Base-by-base conservation (phyloP, 2,113 vertebrate species). In the Lepus europaeus region DNA sequence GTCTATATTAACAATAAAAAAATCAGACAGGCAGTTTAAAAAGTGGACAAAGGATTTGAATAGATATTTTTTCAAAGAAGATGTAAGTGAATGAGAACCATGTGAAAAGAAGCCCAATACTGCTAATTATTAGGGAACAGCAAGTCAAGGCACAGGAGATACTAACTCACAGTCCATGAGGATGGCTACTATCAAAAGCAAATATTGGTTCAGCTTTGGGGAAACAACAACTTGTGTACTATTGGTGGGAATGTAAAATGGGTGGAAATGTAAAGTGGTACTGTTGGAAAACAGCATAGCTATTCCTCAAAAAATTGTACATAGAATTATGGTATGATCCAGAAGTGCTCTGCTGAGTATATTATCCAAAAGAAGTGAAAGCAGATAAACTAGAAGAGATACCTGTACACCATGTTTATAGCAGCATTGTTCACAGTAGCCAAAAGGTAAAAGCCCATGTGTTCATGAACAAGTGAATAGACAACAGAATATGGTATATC, bases 1-100 rank as follows among this genome's bases (percentile, higher is more conserved):
- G 5, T 82, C 16, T 86, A 0, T 85, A 49, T 85, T 74, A 89
- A 78, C 31, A 88, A 56, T 7, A 76, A 84, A 96, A 88, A 82
- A 63, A 76, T 85, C 31, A 93, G 80, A 20, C 0, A 29, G 3
- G 45, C 2, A 68, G 56, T 31, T n/a, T 77, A 19, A 85, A 89
- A 64, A 66, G 23, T 53, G 20, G 63, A 51, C 59, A 36, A 69
- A 36, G 4, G 13, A 33, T 20, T 64, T 49, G 17, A 51, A 36
- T 78, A 72, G 66, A 84, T 16, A 33, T 69, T 69, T 68, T 14
- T 53, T 33, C 31, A 70, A 36, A 53, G 29, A 45, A 68, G 39
- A 25, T 70, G 61, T 22, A 78, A 23, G 23, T 85, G 53, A 23
- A 4, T 72, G 68, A 13, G 12, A 83, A 49, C 3, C 63, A 51